Percentiles rank a stretch among this genome's conserved stretches.
Evolutionary conservation across 2,113 vertebrate species (phyloP).

Genomic region (Arenaria interpres): DNA sequence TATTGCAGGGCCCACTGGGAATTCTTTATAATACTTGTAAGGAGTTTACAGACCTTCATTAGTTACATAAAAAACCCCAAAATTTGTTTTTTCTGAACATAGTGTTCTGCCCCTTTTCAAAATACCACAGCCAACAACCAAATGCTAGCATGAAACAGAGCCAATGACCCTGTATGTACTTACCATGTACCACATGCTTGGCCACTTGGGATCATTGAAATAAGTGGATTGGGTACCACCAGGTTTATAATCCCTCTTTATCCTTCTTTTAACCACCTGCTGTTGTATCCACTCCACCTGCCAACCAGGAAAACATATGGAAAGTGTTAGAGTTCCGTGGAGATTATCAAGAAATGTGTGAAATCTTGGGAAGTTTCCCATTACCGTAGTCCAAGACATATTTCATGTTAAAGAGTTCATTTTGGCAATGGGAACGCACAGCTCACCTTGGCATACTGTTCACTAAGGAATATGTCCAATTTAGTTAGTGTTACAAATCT

Average conservation of each 20-base stretch:
- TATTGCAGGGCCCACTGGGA: not conserved
- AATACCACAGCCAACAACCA: not conserved
- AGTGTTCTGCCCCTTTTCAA: not conserved
- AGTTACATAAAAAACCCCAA: not conserved
- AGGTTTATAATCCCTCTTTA: conserved; percentile 94
- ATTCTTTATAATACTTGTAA: not conserved
- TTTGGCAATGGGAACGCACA: not conserved
- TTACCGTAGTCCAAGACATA: not conserved
- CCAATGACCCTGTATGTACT: conserved; percentile 66
- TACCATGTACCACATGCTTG: conserved; percentile 99
- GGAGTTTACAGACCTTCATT: not conserved
- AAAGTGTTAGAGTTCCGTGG: conserved; percentile 30
- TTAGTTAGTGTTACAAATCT: not conserved
- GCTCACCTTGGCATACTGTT: not conserved
- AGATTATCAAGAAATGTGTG: conserved; percentile 20
- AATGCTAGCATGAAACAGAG: not conserved
- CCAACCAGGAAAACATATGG: conserved; percentile 59
- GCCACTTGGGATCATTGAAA: conserved; percentile 98
- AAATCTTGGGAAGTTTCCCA: conserved; percentile 9
- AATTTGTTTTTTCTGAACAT: not conserved
- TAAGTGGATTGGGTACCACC: conserved; percentile 83
- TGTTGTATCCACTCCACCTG: conserved; percentile 99
- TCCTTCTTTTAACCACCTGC: conserved; percentile 94
- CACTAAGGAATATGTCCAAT: not conserved
- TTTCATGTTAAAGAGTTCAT: not conserved